Conservation (phyloP, 1,140 invertebrate species). For the Bombus fervidus region DNA sequence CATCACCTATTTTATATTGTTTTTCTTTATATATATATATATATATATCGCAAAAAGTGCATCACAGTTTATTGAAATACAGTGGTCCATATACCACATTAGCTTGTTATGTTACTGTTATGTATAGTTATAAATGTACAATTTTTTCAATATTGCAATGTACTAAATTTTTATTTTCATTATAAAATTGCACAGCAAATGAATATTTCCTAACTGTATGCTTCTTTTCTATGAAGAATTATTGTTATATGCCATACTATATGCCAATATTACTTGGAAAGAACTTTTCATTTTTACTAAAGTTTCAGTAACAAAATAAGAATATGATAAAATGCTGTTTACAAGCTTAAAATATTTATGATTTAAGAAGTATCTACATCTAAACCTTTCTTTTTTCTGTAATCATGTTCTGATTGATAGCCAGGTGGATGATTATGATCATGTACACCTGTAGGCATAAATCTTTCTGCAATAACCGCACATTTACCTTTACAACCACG, state of each 20-base stretch:
- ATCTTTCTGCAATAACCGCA: slow-evolving; percentile 72
- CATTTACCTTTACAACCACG: slow-evolving; percentile 75
- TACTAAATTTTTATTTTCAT: background rate
- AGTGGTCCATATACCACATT: background rate
- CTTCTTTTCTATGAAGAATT: slow-evolving; percentile 1
- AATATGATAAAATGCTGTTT: slow-evolving; percentile 23
- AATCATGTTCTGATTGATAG: slow-evolving; percentile 71
- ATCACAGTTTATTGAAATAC: slow-evolving; percentile 46
- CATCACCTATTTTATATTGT: background rate
- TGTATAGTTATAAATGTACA: background rate
- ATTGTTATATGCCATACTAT: background rate
- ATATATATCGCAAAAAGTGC: slow-evolving; percentile 13
- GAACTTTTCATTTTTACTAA: background rate
- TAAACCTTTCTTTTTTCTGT: slow-evolving; percentile 68
- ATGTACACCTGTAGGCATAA: slow-evolving; percentile 73
- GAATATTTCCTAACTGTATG: slow-evolving; percentile 16
- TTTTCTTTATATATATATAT: slow-evolving; percentile 8
- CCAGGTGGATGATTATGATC: slow-evolving; percentile 73
- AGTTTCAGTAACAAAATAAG: background rate
- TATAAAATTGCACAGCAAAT: background rate
- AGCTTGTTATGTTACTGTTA: background rate
- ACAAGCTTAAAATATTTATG: slow-evolving; percentile 8
- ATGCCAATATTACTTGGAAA: slow-evolving; percentile 20
- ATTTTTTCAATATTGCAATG: background rate
- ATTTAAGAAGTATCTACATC: slow-evolving; percentile 55